A percentile compares a stretch with the other conserved stretches of the same genome.
Conservation (phyloP, 1,140 invertebrate genomes). For the Tetramorium alpestre region DNA sequence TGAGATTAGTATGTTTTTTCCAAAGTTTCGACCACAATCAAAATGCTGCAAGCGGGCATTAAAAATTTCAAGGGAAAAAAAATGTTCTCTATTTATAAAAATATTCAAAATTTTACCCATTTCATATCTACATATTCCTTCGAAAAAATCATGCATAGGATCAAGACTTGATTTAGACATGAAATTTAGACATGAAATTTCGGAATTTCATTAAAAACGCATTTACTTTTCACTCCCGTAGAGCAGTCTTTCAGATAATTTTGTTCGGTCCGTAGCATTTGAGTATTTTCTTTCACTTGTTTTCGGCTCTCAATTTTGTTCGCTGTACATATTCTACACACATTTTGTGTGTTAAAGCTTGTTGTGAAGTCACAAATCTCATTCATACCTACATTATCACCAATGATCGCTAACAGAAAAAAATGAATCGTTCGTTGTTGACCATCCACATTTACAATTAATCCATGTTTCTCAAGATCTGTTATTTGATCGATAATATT, state of each 20-base stretch:
- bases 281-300: slow-evolving; percentile 2
- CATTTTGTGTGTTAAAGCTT: neutral
- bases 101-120: neutral
- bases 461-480: neutral
- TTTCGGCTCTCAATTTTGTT: neutral
- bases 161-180: neutral
- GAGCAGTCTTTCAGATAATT: neutral
- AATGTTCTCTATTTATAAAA: neutral
- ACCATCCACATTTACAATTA: neutral
- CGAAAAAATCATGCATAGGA: slow-evolving; percentile 13
- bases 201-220: slow-evolving; percentile 12
- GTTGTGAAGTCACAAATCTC: neutral
- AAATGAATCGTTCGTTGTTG: slow-evolving; percentile 1
- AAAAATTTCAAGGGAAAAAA: slow-evolving; percentile 2
- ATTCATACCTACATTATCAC: neutral
- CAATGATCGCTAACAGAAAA: neutral
- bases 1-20: neutral
- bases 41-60: neutral
- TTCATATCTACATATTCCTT: neutral
- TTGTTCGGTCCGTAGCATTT: neutral
- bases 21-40: neutral
- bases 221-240: neutral
- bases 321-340: neutral
- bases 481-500: neutral
- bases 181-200: slow-evolving; percentile 25